Base-by-base conservation (phyloP, 1,140 invertebrate genomes). In the Homalodisca vitripennis region DNA sequence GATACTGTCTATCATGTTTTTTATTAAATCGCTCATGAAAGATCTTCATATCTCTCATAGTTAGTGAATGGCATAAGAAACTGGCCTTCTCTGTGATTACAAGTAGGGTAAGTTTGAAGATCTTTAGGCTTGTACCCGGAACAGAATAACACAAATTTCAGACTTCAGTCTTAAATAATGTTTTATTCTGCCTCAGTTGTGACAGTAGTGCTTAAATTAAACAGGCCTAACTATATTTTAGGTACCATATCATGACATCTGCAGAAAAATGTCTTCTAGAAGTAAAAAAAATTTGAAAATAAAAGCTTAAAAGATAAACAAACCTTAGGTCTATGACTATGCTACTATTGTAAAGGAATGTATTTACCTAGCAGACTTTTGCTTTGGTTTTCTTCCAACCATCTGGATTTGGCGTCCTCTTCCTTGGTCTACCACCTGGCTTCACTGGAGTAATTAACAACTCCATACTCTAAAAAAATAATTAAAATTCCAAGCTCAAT, bases 41-140 rank as follows among this genome's bases (percentile, higher is more conserved):
- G 26, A 24, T 66, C 47, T 47, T 66, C 32, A 66, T 24, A 47
- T 66, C 65, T 47, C 65, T 17, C 65, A 66, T 66, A 47, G 17
- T 48, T 20, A 66, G 41, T 48, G 13, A 12, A 14, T 27, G 22
- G 27, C 65, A 66, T 66, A 22, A 27, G 26, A 47, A n/a, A 66
- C 17, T 22, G n/a, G 46, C 27, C 24, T 22, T 48, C 47, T 20
- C 13, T 41, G 34, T 66, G 65, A 26, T 29, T 48, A 66, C 65
- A 66, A 20, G 32, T 46, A 14, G 65, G 31, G 31, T 66, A 47
- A 13, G 12, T 27, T 27, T 32, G 65, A 17, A 47, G 13, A 27
- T 24, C 47, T n/a, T 66, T 46, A 22, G 65, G 32, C 24, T 46
- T 47, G 34, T 66, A 66, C 26, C 65, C 48, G 27, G 48, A 66